Conservation (phyloP, 2,797 vertebrate species). For the Pogoniulus pusillus region DNA sequence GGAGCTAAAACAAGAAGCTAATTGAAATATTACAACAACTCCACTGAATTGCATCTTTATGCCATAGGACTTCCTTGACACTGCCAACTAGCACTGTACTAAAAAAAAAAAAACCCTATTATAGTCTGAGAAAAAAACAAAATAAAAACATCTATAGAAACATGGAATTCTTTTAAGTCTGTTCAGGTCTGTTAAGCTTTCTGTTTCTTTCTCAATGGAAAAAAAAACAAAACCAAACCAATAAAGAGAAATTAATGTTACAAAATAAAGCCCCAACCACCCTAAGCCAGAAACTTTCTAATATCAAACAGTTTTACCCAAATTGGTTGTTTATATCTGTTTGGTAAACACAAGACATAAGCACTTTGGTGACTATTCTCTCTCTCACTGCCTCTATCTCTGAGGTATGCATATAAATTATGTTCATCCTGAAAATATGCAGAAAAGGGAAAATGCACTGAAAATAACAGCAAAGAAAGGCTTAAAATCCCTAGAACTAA, state of each 20-base stretch:
- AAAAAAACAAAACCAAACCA: background rate
- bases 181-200: background rate
- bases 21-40: background rate
- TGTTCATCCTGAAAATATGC: background rate
- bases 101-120: too few species aligned
- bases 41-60: background rate
- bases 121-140: background rate
- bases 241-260: too few species aligned
- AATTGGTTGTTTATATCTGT: background rate
- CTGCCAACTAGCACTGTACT: background rate
- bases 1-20: background rate
- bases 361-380: background rate
- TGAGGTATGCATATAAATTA: background rate
- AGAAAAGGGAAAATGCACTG: background rate
- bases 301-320: background rate
- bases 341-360: background rate
- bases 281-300: background rate
- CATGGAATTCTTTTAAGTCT: background rate
- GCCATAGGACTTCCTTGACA: background rate
- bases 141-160: background rate
- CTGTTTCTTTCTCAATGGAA: background rate
- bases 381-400: background rate
- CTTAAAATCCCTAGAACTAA: background rate
- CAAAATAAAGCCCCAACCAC: background rate
- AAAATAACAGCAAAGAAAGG: background rate